These are phyloP conservation scores for Eremophila alpestris DNA, from an alignment of 2,797 vertebrate species.

Conservation along the genomic window DNA sequence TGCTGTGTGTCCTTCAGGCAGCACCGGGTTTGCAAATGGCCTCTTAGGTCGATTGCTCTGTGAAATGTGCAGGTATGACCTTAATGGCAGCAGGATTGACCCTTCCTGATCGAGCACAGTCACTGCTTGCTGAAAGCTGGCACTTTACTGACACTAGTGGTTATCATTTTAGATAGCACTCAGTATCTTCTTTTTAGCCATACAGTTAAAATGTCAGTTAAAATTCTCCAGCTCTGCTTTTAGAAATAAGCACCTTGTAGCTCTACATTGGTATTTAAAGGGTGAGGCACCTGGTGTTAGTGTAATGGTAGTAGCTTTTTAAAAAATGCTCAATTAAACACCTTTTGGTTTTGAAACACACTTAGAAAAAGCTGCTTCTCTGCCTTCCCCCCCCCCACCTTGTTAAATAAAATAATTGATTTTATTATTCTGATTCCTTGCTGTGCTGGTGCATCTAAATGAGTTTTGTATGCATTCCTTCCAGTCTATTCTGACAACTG, in stretches of 20 bases:
- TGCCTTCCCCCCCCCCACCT: fast-evolving
- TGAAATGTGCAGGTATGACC: not conserved
- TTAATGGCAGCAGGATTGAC: not conserved
- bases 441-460: not conserved
- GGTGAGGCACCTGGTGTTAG: not conserved
- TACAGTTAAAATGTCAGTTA: not conserved
- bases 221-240: not conserved
- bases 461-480: not conserved
- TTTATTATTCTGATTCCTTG: not conserved
- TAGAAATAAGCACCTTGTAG: not conserved
- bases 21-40: not conserved
- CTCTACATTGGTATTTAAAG: not conserved
- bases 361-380: not conserved
- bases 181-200: not conserved
- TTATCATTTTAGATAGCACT: not conserved
- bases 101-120: fast-evolving
- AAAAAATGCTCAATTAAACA: not conserved
- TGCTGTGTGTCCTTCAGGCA: not conserved
- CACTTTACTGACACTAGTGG: not conserved
- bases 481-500: not conserved
- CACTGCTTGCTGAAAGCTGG: not conserved
- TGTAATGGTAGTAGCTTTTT: not conserved
- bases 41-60: not conserved
- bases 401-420: not conserved
- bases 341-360: not conserved